These are phyloP conservation scores for Paramisgurnus dabryanus DNA, from an alignment of 2,113 vertebrate species.

Conservation along the genomic window DNA sequence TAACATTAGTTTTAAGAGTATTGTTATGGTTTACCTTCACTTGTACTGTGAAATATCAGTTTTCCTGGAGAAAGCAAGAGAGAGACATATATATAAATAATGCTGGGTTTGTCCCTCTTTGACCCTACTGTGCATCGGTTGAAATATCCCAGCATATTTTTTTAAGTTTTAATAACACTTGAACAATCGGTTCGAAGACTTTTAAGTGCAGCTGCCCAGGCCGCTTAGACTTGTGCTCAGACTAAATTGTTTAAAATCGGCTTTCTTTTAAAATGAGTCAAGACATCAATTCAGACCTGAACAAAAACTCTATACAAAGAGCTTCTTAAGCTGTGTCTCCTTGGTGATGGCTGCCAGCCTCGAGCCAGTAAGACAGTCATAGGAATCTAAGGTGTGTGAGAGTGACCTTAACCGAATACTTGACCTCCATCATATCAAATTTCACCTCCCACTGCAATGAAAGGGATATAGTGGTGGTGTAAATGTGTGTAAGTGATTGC, in stretches of 20 bases:
- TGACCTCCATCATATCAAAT: constrained; percentile 31
- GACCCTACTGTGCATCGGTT: too few species aligned
- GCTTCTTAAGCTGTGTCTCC: constrained; percentile 7
- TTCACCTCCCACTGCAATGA: constrained; percentile 12
- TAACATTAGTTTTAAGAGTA: not conserved
- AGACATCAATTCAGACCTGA: not conserved
- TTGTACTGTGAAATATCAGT: not conserved
- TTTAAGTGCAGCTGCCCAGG: not conserved
- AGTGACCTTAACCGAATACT: constrained; percentile 13
- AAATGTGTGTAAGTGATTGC: not conserved
- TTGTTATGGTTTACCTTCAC: not conserved
- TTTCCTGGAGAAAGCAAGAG: not conserved
- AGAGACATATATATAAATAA: not conserved
- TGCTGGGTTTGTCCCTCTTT: too few species aligned
- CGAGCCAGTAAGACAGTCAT: constrained; percentile 10
- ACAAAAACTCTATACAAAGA: not conserved
- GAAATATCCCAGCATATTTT: too few species aligned
- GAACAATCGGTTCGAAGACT: not conserved
- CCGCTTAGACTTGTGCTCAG: not conserved
- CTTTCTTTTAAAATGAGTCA: not conserved
- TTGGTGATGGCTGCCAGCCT: constrained; percentile 15
- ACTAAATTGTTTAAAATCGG: constrained; percentile 4
- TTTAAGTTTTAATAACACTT: not conserved
- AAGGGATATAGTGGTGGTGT: constrained; percentile 6
- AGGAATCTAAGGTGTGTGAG: constrained; percentile 4